phyloP scores from a whole-genome alignment of 1,140 invertebrate species.

The Pseudomyrmex sp. region DNA sequence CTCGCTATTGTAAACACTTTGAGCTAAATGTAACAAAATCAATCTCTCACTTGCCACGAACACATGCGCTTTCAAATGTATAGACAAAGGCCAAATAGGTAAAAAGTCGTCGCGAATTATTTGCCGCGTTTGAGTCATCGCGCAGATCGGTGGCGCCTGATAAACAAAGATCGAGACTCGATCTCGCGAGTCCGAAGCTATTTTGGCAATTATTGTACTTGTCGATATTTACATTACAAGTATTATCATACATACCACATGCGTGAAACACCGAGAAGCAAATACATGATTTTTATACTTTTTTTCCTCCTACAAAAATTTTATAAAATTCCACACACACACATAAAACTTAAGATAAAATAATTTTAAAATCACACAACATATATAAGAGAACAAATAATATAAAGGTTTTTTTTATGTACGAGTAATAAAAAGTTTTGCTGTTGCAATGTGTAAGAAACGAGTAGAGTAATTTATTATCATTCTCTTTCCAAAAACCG shows the following conservation, averaged over 20 bases:
- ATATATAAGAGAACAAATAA: background rate
- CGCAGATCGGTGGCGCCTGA: constrained; percentile 38
- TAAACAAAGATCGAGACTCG: constrained; percentile 62
- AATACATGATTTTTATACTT: constrained; percentile 4
- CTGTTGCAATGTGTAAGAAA: background rate
- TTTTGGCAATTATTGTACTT: constrained; percentile 77
- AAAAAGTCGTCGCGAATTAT: constrained; percentile 37
- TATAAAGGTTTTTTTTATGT: background rate
- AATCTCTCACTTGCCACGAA: background rate
- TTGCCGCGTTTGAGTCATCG: constrained; percentile 9
- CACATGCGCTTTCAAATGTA: background rate
- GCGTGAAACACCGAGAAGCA: constrained; percentile 38
- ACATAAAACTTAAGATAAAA: background rate
- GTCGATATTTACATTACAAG: constrained; percentile 73
- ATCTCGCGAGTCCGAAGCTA: constrained; percentile 55
- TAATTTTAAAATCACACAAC: background rate
- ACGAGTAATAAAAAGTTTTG: background rate
- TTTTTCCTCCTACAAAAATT: background rate
- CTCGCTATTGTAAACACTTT: no score
- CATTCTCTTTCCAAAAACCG: background rate
- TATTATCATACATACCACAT: constrained; percentile 65
- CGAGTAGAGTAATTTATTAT: no score
- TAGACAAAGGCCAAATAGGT: constrained; percentile 20
- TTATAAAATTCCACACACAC: background rate
- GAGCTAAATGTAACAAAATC: background rate